Base-by-base conservation (phyloP, 2,888 invertebrate genomes). In the Cremastinae sp. region DNA sequence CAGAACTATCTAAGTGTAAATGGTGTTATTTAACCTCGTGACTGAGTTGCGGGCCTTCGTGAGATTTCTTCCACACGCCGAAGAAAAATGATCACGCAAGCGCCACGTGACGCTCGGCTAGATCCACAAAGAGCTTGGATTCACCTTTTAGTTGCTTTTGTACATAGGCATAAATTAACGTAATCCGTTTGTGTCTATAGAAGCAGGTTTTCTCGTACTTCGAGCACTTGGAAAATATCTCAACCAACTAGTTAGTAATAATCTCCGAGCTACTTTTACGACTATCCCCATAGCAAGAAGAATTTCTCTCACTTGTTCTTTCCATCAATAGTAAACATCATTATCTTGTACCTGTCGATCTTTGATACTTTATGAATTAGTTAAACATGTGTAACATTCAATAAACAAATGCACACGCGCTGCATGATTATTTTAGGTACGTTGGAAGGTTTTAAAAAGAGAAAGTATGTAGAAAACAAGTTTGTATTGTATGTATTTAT, bases 31-130 rank as follows among this genome's bases (percentile, higher is more conserved):
- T 10, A 5, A 18, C 28, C 35, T 18, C 55, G 66, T 61, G 66
- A 74, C 47, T 74, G 37, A 47, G 61, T 62, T 41, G 22, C 68
- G 28, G 49, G 20, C 22, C 2, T 49, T n/a, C 35, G 18, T 18
- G 18, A 47, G 14, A 35, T 16, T 1, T 56, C 56, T 56, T 51
- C 39, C 16, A 56, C 9, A 8, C 16, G 35, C 10, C 37, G 43
- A 20, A 22, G 37, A 66, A 73, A 68, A 62, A 49, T 68, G 41
- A 56, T 74, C 59, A 68, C 74, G 68, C 68, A 59, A 74, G 20
- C 41, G 68, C 74, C 68, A 68, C 68, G 74, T 74, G 74, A 61
- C 59, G 41, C 49, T 51, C 58, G 62, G 18, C 49, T 18, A 49
- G 49, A 5, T 28, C 28, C 22, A 53, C 22, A 20, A 53, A 58